Percentiles rank a stretch among this genome's conserved stretches.
These are phyloP conservation scores for Marmota monax DNA, from an alignment of 2,113 vertebrate genomes.

Conservation along the genomic window DNA sequence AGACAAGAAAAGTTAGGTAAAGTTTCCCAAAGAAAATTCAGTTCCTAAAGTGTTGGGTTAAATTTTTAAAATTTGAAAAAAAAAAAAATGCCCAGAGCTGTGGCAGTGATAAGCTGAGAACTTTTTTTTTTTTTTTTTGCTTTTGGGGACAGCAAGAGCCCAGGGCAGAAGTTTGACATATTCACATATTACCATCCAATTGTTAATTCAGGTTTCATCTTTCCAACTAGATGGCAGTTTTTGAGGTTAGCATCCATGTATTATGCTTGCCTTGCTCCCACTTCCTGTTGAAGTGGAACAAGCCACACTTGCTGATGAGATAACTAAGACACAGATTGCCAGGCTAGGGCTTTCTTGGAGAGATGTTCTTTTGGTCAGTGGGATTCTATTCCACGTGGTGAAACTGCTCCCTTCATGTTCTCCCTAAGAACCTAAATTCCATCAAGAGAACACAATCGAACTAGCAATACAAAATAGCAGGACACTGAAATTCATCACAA, in stretches of 20 bases:
- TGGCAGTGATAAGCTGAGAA: neutral
- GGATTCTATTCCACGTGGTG: neutral
- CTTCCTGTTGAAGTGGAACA: neutral
- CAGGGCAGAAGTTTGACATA: neutral
- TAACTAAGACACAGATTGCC: neutral
- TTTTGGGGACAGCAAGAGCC: neutral
- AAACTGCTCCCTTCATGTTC: neutral
- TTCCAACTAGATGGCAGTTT: neutral
- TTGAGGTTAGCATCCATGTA: neutral
- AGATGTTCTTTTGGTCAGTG: neutral
- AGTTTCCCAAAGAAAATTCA: slow-evolving; percentile 13
- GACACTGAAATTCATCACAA: neutral
- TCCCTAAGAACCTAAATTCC: neutral
- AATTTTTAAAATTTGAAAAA: neutral
- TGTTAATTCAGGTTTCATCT: neutral
- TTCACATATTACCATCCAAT: neutral
- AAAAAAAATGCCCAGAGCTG: neutral
- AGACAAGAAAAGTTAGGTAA: neutral
- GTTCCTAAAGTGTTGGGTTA: neutral
- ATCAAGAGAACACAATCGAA: neutral
- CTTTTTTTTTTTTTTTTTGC: neutral
- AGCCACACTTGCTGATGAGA: neutral
- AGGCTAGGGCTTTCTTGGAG: neutral
- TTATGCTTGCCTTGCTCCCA: neutral
- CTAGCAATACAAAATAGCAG: neutral